Percentiles rank a stretch among this genome's conserved stretches.
These are phyloP conservation scores for Mesoligia furuncula DNA, from an alignment of 2,888 invertebrate species.

Conservation along the genomic window DNA sequence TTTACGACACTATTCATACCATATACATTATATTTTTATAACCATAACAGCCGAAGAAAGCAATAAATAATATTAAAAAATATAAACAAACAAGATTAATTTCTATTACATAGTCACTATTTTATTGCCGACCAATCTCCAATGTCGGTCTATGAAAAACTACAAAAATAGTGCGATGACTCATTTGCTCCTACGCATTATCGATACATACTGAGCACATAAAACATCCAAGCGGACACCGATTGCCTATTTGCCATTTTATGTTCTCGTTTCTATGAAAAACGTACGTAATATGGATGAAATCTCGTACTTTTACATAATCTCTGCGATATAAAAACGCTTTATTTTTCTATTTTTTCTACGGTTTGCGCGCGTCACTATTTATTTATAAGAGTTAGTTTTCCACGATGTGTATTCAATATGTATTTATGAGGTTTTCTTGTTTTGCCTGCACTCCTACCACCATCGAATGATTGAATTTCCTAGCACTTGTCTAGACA, in stretches of 20 bases:
- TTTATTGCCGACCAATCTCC: constrained; percentile 60
- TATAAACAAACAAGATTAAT: constrained; percentile 9
- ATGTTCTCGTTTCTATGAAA: constrained; percentile 66
- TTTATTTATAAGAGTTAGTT: constrained; percentile 23
- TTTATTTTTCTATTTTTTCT: constrained; percentile 40
- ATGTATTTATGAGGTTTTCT: constrained; percentile 32
- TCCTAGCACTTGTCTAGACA: constrained; percentile 5
- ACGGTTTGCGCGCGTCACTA: constrained; percentile 44
- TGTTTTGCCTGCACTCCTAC: constrained; percentile 26
- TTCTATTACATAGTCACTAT: constrained; percentile 42
- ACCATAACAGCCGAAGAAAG: background rate
- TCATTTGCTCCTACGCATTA: constrained; percentile 68
- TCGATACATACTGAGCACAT: constrained; percentile 59
- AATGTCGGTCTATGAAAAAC: constrained; percentile 59
- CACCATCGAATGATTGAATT: constrained; percentile 25
- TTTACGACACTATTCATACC: constrained; percentile 6
- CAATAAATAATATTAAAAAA: constrained; percentile 27
- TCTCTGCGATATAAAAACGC: constrained; percentile 45
- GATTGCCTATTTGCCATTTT: constrained; percentile 66
- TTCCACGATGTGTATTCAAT: constrained; percentile 24
- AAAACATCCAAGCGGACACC: constrained; percentile 66
- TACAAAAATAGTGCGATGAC: constrained; percentile 72
- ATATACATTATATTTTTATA: background rate
- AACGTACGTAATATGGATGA: constrained; percentile 55
- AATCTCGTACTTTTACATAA: constrained; percentile 58